phyloP scores from a whole-genome alignment of 2,797 vertebrate species.

The Todus mexicanus region DNA sequence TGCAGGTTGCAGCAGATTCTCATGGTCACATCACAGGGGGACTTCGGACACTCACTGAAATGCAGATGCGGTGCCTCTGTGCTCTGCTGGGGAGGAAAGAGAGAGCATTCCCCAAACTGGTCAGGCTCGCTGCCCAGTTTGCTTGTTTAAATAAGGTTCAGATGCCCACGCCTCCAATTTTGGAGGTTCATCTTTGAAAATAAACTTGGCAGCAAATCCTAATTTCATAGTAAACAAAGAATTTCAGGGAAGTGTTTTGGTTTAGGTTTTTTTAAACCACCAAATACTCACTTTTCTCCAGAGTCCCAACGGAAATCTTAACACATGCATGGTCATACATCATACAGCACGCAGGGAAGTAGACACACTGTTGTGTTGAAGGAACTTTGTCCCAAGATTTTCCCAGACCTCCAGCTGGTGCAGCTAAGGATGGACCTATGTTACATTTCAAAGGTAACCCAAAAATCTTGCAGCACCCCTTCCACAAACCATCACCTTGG shows the following conservation, averaged over 20 bases:
- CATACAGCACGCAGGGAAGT: background rate
- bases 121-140: background rate
- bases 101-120: background rate
- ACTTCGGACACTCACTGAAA: background rate
- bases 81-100: background rate
- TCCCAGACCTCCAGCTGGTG: background rate
- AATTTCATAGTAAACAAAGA: background rate
- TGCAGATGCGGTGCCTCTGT: background rate
- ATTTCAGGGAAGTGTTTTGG: background rate
- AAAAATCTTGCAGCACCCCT: background rate
- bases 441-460: background rate
- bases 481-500: background rate
- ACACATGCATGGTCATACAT: fast-evolving
- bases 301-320: background rate
- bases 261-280: background rate
- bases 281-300: background rate
- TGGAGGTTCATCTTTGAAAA: background rate
- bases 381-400: background rate
- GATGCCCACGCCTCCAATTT: background rate
- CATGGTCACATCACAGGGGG: background rate
- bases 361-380: background rate
- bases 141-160: background rate
- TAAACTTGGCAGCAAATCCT: background rate
- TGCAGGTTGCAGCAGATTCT: background rate
- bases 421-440: background rate